phyloP scores from a whole-genome alignment of 2,113 vertebrate genomes.

The Tyto alba region DNA sequence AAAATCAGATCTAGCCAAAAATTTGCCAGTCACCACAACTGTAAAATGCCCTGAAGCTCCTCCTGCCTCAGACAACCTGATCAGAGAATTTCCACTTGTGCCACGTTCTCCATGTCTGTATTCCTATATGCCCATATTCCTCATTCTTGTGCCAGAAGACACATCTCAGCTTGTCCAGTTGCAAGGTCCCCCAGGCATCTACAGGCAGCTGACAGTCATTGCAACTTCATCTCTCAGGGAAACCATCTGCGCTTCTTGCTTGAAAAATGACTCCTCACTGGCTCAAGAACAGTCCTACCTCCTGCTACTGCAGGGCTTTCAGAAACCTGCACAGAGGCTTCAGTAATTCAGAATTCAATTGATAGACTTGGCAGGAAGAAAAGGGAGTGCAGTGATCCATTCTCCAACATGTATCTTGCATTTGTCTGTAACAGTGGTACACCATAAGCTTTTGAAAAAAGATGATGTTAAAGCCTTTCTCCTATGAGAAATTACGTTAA shows the following conservation, averaged over 20 bases:
- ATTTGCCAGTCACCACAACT: not conserved
- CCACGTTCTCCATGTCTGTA: not conserved
- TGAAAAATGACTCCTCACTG: not conserved
- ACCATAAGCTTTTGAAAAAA: not conserved
- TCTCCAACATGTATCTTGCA: not conserved
- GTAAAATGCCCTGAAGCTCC: not conserved
- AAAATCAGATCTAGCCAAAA: not conserved
- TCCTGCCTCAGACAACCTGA: not conserved
- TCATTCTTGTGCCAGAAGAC: not conserved
- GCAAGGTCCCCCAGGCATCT: not conserved
- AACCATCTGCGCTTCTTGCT: not conserved
- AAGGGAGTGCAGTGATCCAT: not conserved
- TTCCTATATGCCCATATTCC: not conserved
- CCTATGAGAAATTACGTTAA: not conserved
- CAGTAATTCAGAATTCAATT: not conserved
- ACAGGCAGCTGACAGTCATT: not conserved
- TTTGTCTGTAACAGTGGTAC: not conserved
- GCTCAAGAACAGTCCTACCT: not conserved
- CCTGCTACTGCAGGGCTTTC: not conserved
- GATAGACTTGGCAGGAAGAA: not conserved
- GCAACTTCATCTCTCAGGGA: not conserved
- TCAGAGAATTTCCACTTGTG: not conserved
- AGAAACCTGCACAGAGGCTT: not conserved
- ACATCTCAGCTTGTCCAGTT: not conserved
- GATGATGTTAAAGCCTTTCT: not conserved